Evolutionary conservation across 2,797 vertebrate species (phyloP).

Genomic region (Onychomys arenicola): DNA sequence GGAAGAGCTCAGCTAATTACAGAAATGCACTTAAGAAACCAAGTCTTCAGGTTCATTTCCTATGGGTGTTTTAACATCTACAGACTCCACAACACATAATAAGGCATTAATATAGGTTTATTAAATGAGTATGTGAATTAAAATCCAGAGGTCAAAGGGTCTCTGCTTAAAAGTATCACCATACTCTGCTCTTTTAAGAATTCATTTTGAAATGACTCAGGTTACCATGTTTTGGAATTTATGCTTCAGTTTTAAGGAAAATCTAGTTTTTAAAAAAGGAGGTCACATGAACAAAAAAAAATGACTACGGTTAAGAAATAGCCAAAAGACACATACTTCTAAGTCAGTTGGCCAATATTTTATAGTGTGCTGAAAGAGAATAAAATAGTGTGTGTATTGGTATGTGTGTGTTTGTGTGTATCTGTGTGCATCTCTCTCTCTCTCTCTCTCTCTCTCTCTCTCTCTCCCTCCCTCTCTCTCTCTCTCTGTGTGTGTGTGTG

Average conservation of each 20-base stretch:
- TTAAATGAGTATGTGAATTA: constrained; percentile 59
- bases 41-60: constrained; percentile 63
- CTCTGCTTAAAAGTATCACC: background rate
- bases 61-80: constrained; percentile 50
- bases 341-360: background rate
- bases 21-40: constrained; percentile 40
- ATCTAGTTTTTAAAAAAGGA: background rate
- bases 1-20: constrained; percentile 64
- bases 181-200: background rate
- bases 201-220: background rate
- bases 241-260: background rate
- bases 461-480: too few species aligned
- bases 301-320: background rate
- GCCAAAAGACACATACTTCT: background rate
- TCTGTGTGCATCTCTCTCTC: too few species aligned
- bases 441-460: too few species aligned
- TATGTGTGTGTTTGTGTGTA: background rate
- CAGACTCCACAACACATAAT: constrained; percentile 19
- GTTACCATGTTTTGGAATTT: background rate
- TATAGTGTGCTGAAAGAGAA: background rate
- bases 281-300: background rate
- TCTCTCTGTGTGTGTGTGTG: background rate
- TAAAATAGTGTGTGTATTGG: background rate
- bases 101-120: constrained; percentile 47
- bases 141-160: background rate